Evolutionary conservation across 2,888 invertebrate species (phyloP), one percentile per base, ranked within the genome.

Genomic region (Drosophila anomalata): DNA sequence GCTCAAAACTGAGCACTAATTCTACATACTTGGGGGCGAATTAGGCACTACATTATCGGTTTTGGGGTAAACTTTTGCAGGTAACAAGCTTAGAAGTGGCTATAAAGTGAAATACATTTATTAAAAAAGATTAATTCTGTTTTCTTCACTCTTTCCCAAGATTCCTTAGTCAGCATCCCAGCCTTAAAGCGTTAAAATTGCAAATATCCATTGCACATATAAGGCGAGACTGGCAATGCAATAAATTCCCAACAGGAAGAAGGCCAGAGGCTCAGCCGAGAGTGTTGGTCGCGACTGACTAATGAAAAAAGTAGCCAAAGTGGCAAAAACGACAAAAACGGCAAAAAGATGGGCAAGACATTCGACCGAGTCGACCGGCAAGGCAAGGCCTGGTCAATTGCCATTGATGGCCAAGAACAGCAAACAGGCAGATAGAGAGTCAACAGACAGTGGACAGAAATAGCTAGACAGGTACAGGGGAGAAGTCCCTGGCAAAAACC

Each of bases 371-470:
- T 60, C 50, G 42, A 46, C 48, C 31, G 55, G 55, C 67, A 75
- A 69, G 75, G 80, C 24, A 84, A 60, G 63, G 63, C 50, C 75
- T 63, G 66, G 59, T 68, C 75, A 63, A 73, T 63, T 66, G 72
- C 59, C 80, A 73, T 83, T 88, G 88, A 83, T 88, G 88, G 52
- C 59, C 76, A 76, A 88, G 88, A 88, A 83, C 83, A 83, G 36
- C 26, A 51, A 61, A 48, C 48, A 42, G 57, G 54, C 48, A 57
- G 63, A 6, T 11, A 8, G 51, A 46, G 44, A 33, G 60, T 50
- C 56, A 42, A 60, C 47, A 56, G 62, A 3, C 12, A 5, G 50
- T 36, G 14, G 46, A 47, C 39, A 52, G 52, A 72, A 33, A 68
- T 61, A 26, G 52, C 52, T 46, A 73, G 53, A 41, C 47, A 17